These are phyloP conservation scores for Rhingia rostrata DNA, from an alignment of 2,888 invertebrate species.

Conservation along the genomic window DNA sequence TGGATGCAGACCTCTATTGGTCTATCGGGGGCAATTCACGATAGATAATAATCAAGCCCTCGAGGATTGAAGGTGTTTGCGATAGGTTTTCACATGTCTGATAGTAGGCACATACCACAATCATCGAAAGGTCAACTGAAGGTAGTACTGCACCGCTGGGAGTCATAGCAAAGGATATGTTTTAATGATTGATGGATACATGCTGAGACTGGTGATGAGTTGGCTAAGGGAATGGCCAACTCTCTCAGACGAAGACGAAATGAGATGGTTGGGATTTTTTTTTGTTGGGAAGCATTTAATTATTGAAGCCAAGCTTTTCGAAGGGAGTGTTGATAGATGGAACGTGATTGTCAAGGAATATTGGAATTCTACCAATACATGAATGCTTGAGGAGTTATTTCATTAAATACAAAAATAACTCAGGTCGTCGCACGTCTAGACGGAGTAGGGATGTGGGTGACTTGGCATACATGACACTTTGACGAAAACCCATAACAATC, in stretches of 20 bases:
- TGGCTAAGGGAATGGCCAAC: conserved; percentile 10
- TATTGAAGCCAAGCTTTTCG: conserved; percentile 16
- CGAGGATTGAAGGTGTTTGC: conserved; percentile 37
- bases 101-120: background rate
- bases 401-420: too few species aligned
- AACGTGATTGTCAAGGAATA: too few species aligned
- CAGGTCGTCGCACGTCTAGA: too few species aligned
- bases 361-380: too few species aligned
- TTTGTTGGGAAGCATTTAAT: conserved; percentile 15
- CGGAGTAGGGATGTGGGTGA: too few species aligned
- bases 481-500: too few species aligned
- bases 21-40: conserved; percentile 54
- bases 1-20: conserved; percentile 30
- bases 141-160: conserved; percentile 18
- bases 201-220: conserved; percentile 42
- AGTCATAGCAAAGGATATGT: conserved; percentile 27
- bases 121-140: conserved; percentile 28
- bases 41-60: conserved; percentile 42
- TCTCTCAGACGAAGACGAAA: conserved; percentile 14
- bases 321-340: too few species aligned
- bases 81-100: conserved; percentile 10
- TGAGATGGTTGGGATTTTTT: background rate
- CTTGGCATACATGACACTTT: too few species aligned
- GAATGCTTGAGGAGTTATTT: too few species aligned
- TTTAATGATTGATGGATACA: conserved; percentile 54